Evolutionary conservation across 2,113 vertebrate species (phyloP).

Genomic region (Malurus elegans): DNA sequence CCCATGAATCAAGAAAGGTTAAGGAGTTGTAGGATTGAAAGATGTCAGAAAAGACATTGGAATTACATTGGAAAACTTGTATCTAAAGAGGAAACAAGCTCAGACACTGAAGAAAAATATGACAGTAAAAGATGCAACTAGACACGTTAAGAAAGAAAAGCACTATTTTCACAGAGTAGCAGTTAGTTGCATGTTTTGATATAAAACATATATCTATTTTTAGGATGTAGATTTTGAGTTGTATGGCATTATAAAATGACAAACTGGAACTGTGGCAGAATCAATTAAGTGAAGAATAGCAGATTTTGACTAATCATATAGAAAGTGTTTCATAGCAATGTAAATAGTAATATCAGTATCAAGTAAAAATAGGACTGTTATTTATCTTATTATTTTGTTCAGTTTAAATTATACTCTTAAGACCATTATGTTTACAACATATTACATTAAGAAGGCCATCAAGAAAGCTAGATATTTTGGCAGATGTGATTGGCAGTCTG

Average conservation of each 20-base stretch:
- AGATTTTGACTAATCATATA: neutral
- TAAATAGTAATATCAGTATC: neutral
- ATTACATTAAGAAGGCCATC: neutral
- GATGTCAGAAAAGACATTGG: neutral
- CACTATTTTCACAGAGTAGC: neutral
- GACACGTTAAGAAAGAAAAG: neutral
- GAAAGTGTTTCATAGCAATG: neutral
- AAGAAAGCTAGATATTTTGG: neutral
- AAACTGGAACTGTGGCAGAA: neutral
- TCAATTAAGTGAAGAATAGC: neutral
- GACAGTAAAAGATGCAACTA: neutral
- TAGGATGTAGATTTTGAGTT: neutral
- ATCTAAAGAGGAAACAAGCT: neutral
- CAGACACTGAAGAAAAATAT: neutral
- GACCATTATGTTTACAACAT: neutral
- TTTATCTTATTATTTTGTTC: constrained; percentile 2
- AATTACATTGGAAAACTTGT: neutral
- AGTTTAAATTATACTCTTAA: neutral
- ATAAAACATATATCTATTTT: neutral
- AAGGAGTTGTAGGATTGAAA: neutral
- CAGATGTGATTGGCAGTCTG: neutral
- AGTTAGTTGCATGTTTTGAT: neutral
- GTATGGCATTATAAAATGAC: neutral
- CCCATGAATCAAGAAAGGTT: neutral
- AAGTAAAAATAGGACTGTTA: neutral